Evolutionary conservation across 2,888 invertebrate species (phyloP).

Genomic region (Drosophila neonasuta): DNA sequence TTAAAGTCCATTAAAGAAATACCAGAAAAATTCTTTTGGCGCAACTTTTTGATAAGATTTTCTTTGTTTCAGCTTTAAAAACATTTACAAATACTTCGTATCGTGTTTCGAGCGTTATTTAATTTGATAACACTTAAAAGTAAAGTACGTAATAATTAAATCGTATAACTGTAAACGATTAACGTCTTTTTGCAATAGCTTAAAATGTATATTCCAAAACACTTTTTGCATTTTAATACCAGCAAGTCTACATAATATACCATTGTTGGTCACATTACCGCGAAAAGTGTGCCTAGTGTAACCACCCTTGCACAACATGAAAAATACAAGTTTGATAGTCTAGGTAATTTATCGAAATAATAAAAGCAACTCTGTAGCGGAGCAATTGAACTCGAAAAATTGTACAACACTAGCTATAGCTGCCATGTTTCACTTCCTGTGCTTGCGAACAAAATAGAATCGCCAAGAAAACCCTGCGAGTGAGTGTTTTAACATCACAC

Average conservation of each 20-base stretch:
- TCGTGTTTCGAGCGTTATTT: too few relatives aligned
- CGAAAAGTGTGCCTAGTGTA: neutral
- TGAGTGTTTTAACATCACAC: constrained; percentile 84
- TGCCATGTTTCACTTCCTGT: constrained; percentile 76
- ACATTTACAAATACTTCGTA: too few relatives aligned
- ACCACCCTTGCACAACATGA: neutral
- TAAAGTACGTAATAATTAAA: too few relatives aligned
- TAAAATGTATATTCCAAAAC: neutral
- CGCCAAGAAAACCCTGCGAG: constrained; percentile 84
- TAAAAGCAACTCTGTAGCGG: constrained; percentile 41
- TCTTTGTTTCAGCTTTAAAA: too few relatives aligned
- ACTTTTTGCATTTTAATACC: neutral
- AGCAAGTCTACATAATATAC: neutral
- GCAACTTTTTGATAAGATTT: neutral
- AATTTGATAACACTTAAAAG: too few relatives aligned
- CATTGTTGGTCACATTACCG: neutral
- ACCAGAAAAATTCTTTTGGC: neutral
- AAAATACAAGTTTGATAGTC: constrained; percentile 6
- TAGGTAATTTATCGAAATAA: constrained; percentile 18
- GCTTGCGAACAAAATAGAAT: constrained; percentile 80
- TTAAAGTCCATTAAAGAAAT: neutral
- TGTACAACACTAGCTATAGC: constrained; percentile 59
- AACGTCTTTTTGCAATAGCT: too few relatives aligned
- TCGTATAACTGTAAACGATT: too few relatives aligned
- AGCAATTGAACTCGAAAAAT: constrained; percentile 29